Evolutionary conservation across 2,113 vertebrate species (phyloP).

Genomic region (Gopherus flavomarginatus): DNA sequence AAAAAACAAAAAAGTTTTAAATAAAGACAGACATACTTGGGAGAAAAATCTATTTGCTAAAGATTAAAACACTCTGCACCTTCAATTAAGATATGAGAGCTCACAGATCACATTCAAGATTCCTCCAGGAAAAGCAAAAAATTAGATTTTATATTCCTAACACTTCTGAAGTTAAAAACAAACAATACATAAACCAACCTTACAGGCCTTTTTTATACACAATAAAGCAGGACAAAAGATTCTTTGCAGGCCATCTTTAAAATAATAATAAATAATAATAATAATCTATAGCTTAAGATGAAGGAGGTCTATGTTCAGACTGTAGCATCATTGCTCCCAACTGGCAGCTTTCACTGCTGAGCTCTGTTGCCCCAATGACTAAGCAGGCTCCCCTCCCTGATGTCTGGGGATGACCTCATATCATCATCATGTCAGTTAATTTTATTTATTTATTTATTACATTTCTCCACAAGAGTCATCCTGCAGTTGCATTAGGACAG

Average conservation of each 20-base stretch:
- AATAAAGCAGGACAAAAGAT: background rate
- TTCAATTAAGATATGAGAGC: background rate
- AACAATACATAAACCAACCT: background rate
- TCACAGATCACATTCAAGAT: background rate
- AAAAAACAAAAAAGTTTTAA: background rate
- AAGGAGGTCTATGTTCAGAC: constrained; percentile 28
- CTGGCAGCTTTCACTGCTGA: constrained; percentile 20
- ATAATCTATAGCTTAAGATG: background rate
- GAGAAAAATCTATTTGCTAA: background rate
- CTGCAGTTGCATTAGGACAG: background rate
- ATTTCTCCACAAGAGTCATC: constrained; percentile 34
- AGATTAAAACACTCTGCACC: background rate
- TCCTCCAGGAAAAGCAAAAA: background rate
- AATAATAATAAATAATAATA: background rate
- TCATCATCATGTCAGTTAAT: constrained; percentile 24
- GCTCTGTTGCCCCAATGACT: constrained; percentile 38
- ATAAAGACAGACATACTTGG: background rate
- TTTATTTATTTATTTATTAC: background rate
- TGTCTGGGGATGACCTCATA: constrained; percentile 48
- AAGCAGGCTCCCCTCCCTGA: constrained; percentile 52
- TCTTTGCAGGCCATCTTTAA: background rate
- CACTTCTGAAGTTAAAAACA: background rate
- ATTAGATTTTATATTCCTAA: background rate
- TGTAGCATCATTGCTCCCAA: constrained; percentile 50
- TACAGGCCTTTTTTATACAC: background rate